These are phyloP conservation scores for Conus ventricosus DNA, from an alignment of 1,140 invertebrate genomes.

Conservation along the genomic window DNA sequence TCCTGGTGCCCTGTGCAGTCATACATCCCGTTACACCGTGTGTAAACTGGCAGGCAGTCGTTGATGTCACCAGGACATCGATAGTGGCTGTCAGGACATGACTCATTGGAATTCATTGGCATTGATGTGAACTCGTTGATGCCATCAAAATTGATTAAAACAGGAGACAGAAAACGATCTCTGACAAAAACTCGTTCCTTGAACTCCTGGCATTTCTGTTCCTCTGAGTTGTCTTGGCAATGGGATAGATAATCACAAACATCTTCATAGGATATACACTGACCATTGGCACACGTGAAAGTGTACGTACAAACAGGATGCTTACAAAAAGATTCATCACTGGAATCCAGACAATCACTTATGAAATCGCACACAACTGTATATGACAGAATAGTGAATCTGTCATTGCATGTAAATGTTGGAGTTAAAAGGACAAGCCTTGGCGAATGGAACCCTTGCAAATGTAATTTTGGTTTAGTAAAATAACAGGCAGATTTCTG, in stretches of 20 bases:
- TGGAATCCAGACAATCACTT: not conserved
- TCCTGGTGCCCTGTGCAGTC: conserved; percentile 10
- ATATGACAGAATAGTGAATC: not conserved
- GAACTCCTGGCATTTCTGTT: not conserved
- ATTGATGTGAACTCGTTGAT: not conserved
- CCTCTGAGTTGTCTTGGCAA: conserved; percentile 13
- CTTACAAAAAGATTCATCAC: conserved; percentile 3
- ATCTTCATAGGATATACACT: not conserved
- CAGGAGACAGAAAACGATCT: too few relatives aligned
- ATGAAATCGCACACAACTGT: not conserved
- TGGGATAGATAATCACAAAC: not conserved
- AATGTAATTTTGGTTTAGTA: not conserved
- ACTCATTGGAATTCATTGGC: not conserved
- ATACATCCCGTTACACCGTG: conserved; percentile 12
- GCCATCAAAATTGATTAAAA: conserved; percentile 5
- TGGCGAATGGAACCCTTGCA: not conserved
- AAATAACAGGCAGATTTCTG: not conserved
- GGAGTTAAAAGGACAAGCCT: not conserved
- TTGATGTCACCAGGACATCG: not conserved
- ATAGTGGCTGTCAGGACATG: conserved; percentile 18
- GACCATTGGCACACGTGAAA: conserved; percentile 1
- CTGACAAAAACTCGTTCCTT: too few relatives aligned
- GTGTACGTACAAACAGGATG: not conserved
- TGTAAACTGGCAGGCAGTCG: conserved; percentile 8
- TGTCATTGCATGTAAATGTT: not conserved